Evolutionary conservation across 2,797 vertebrate genomes (phyloP).

Genomic region (Neomorphus geoffroyi): DNA sequence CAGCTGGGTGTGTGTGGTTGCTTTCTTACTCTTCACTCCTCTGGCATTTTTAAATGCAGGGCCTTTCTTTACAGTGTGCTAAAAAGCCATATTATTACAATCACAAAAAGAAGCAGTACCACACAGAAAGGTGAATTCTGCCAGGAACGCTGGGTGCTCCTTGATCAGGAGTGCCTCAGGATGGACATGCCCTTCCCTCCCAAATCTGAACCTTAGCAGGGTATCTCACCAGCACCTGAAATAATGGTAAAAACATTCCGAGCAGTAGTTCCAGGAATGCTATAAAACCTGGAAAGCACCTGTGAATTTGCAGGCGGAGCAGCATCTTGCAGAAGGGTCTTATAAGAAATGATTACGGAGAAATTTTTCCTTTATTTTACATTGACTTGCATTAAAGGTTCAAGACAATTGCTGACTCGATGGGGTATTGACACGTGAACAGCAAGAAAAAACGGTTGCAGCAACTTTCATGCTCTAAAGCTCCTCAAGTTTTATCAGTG

Average conservation of each 20-base stretch:
- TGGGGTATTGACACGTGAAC: background rate
- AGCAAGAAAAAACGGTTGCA: constrained; percentile 8
- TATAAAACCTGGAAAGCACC: background rate
- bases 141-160: rapidly evolving
- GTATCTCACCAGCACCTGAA: background rate
- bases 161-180: background rate
- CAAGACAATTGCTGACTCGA: background rate
- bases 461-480: constrained; percentile 1
- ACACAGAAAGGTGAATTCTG: background rate
- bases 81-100: background rate
- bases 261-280: background rate
- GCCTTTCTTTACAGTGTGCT: background rate
- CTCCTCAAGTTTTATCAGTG: constrained; percentile 61
- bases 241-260: background rate
- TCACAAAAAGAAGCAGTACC: background rate
- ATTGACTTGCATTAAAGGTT: background rate
- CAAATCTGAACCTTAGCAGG: background rate
- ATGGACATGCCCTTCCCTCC: background rate
- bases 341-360: background rate
- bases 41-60: constrained; percentile 24
- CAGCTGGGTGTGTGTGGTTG: constrained; percentile 28
- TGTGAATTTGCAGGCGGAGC: background rate
- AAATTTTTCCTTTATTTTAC: background rate
- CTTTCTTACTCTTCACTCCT: constrained; percentile 42
- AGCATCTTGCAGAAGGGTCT: rapidly evolving